Evolutionary conservation across 2,888 invertebrate species (phyloP).

Genomic region (Zeuzera pyrina): DNA sequence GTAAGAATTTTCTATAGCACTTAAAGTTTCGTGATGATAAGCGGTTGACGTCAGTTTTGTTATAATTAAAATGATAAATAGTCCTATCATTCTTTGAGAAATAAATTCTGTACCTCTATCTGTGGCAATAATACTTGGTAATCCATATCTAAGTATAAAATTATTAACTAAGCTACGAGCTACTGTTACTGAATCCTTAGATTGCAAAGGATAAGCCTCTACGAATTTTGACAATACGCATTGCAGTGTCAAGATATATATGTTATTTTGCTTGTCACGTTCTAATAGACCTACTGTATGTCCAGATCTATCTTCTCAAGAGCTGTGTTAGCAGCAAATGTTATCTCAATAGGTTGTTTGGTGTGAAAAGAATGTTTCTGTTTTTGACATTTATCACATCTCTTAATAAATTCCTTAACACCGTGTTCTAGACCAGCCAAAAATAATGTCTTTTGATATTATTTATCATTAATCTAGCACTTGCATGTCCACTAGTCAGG

Average conservation of each 20-base stretch:
- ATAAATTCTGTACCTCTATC: constrained; percentile 3
- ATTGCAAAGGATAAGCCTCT: no score
- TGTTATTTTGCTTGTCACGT: constrained; percentile 9
- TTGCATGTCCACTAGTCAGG: constrained; percentile 10
- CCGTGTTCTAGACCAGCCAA: constrained; percentile 5
- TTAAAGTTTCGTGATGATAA: constrained; percentile 1
- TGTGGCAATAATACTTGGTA: background rate
- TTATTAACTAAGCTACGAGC: no score
- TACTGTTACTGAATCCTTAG: no score
- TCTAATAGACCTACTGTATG: constrained; percentile 14
- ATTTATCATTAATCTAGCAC: constrained; percentile 7
- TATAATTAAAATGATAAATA: background rate
- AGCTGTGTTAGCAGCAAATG: constrained; percentile 11
- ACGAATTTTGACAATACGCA: constrained; percentile 17
- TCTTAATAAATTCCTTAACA: constrained; percentile 5
- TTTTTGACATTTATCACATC: no score
- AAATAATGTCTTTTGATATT: constrained; percentile 8
- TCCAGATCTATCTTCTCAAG: constrained; percentile 14
- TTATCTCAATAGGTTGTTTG: constrained; percentile 11
- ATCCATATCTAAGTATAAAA: no score
- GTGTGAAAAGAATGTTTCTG: constrained; percentile 11
- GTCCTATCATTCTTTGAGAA: background rate
- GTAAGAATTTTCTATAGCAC: constrained; percentile 3
- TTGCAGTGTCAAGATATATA: constrained; percentile 17
- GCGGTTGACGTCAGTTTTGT: constrained; percentile 1